Percentiles rank a stretch among this genome's conserved stretches.
These are phyloP conservation scores for Chymomyza fuscimana DNA, from an alignment of 2,888 invertebrate species.

Conservation along the genomic window DNA sequence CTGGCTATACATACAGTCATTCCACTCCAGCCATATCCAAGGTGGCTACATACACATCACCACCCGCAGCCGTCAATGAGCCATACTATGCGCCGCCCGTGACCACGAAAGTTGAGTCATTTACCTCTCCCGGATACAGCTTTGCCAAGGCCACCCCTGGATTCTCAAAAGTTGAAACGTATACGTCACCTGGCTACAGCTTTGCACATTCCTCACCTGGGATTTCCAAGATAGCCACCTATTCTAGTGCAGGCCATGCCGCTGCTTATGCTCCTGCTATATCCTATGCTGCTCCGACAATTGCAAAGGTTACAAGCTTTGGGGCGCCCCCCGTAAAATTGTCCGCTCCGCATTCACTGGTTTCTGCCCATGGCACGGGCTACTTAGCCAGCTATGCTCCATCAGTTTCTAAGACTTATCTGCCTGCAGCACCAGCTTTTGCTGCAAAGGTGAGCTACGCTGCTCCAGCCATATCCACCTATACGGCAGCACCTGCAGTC, in stretches of 20 bases:
- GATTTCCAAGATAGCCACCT: conserved; percentile 69
- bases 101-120: conserved; percentile 78
- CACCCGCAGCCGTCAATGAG: conserved; percentile 29
- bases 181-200: conserved; percentile 62
- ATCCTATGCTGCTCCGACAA: conserved; percentile 54
- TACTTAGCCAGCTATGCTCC: conserved; percentile 65
- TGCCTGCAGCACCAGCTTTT: conserved; percentile 51
- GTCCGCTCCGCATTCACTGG: conserved; percentile 51
- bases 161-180: conserved; percentile 66
- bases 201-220: conserved; percentile 49
- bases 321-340: conserved; percentile 44
- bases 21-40: conserved; percentile 63
- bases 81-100: conserved; percentile 66
- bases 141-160: conserved; percentile 76
- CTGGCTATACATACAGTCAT: conserved; percentile 69
- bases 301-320: conserved; percentile 55
- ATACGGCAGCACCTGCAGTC: conserved; percentile 36
- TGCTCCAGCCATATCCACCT: conserved; percentile 38
- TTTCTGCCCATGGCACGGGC: conserved; percentile 42
- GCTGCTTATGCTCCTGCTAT: conserved; percentile 58
- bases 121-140: conserved; percentile 80
- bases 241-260: conserved; percentile 40
- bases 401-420: conserved; percentile 57
- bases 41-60: conserved; percentile 57
- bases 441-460: conserved; percentile 51